phyloP scores from a whole-genome alignment of 2,113 vertebrate species.

The Tamias sibiricus region DNA sequence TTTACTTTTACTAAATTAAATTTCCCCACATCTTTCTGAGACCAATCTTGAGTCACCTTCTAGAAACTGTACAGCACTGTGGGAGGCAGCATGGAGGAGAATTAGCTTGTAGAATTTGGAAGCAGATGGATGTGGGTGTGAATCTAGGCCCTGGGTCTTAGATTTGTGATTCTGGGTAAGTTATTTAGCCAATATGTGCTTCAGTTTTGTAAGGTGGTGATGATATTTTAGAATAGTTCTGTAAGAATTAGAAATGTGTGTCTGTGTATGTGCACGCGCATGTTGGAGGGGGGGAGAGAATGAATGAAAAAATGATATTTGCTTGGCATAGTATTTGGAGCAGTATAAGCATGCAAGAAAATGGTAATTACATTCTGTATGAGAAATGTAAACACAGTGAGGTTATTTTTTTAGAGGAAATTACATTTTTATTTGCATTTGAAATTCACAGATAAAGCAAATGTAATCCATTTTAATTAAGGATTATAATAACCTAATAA shows the following conservation, averaged over 20 bases:
- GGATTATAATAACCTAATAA: background rate
- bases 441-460: background rate
- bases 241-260: background rate
- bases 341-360: background rate
- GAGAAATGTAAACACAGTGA: background rate
- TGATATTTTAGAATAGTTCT: background rate
- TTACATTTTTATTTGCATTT: background rate
- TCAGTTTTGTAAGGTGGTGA: background rate
- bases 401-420: slow-evolving; percentile 2
- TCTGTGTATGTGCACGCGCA: background rate
- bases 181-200: background rate
- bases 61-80: background rate
- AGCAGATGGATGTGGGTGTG: too few species aligned
- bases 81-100: background rate
- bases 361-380: background rate
- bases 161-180: background rate
- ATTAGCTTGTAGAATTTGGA: background rate
- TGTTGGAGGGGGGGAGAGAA: too few species aligned
- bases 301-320: background rate
- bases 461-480: background rate
- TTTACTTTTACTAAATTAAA: background rate
- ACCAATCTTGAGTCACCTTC: background rate
- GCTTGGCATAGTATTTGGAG: background rate
- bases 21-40: background rate
- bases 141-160: background rate